phyloP scores from a whole-genome alignment of 2,888 invertebrate species.

The Drosophila merina region DNA sequence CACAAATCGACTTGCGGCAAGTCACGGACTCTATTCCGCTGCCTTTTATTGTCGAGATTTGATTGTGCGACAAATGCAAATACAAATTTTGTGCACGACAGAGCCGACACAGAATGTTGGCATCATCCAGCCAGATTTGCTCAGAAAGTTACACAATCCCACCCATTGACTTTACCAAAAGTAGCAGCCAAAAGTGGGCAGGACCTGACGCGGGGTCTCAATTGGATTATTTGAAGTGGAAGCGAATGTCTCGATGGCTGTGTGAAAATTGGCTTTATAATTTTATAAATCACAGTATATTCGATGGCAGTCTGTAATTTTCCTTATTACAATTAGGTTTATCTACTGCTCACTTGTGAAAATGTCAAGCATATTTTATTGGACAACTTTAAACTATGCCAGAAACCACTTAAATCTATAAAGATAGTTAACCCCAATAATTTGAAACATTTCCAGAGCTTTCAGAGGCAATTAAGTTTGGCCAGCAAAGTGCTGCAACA shows the following conservation, averaged over 20 bases:
- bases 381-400: not conserved
- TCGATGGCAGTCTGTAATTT: not conserved
- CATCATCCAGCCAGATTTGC: conserved; percentile 37
- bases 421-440: not conserved
- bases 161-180: conserved; percentile 41
- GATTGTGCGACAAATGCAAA: conserved; percentile 52
- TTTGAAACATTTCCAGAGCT: conserved; percentile 10
- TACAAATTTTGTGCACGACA: conserved; percentile 39
- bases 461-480: conserved; percentile 8
- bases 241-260: conserved; percentile 31
- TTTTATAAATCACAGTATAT: conserved; percentile 31
- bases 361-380: not conserved
- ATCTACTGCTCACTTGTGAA: not conserved
- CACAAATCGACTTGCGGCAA: not conserved
- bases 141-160: conserved; percentile 51
- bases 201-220: conserved; percentile 21
- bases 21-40: not conserved
- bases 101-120: conserved; percentile 30
- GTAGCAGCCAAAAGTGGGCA: not conserved
- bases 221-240: conserved; percentile 36
- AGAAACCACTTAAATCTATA: not conserved
- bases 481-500: conserved; percentile 5
- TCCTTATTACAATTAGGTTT: not conserved
- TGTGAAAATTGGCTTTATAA: conserved; percentile 33
- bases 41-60: conserved; percentile 41